Evolutionary conservation across 2,113 vertebrate species (phyloP).

Genomic region (Saimiri boliviensis): DNA sequence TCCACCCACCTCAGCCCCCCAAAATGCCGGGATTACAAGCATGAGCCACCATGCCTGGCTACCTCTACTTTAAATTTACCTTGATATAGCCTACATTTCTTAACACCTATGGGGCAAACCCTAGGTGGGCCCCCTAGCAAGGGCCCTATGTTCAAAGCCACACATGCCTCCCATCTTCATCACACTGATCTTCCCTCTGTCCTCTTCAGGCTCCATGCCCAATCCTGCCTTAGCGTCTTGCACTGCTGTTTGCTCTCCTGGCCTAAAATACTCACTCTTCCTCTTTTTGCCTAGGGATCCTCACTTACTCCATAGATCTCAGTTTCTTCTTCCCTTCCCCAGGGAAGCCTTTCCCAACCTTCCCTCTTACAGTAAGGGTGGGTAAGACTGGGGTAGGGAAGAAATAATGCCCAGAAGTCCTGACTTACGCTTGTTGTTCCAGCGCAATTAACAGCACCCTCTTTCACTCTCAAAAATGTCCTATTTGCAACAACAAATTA

Average conservation of each 20-base stretch:
- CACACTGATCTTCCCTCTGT: not conserved
- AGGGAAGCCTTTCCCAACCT: not conserved
- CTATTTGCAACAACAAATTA: not conserved
- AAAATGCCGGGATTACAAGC: no score
- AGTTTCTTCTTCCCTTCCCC: not conserved
- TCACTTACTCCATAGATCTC: not conserved
- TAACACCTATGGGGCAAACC: not conserved
- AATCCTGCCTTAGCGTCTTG: not conserved
- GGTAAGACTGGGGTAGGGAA: no score
- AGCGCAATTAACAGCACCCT: not conserved
- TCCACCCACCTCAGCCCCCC: no score
- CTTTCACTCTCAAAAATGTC: not conserved
- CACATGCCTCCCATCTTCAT: fast-evolving
- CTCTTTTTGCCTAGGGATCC: not conserved
- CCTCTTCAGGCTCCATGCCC: not conserved
- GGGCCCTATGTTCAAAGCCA: not conserved
- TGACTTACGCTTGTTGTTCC: not conserved
- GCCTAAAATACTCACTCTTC: not conserved
- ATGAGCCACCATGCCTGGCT: no score
- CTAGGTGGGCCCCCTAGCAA: no score
- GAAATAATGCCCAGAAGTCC: not conserved
- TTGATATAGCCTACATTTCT: not conserved
- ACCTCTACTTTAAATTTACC: not conserved
- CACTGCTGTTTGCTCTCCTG: not conserved
- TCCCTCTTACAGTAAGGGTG: not conserved